These are phyloP conservation scores for Pituophis catenifer DNA, from an alignment of 2,113 vertebrate genomes.

Conservation along the genomic window DNA sequence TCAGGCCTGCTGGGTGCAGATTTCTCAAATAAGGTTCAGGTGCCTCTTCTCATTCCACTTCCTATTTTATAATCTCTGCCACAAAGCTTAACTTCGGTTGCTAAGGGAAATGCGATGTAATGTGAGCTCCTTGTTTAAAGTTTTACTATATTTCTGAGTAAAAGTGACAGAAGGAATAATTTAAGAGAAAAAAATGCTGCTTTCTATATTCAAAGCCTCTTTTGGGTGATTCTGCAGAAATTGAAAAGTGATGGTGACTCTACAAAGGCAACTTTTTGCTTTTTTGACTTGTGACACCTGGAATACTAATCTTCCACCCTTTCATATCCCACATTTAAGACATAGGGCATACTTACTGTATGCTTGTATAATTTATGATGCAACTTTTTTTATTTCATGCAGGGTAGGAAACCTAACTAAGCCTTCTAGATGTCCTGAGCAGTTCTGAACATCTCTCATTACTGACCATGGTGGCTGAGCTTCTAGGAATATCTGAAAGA, in stretches of 20 bases:
- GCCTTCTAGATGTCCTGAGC: background rate
- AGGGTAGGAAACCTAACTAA: background rate
- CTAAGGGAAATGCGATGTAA: background rate
- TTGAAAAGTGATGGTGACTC: background rate
- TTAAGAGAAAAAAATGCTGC: background rate
- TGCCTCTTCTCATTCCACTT: background rate
- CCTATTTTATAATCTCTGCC: fast-evolving
- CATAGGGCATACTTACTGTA: background rate
- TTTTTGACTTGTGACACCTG: background rate
- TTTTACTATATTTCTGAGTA: background rate
- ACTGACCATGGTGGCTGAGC: background rate
- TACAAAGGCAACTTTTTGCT: background rate
- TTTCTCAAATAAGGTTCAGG: background rate
- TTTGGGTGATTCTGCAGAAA: background rate
- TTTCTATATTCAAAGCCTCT: background rate
- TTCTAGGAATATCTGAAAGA: background rate
- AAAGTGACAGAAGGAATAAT: background rate
- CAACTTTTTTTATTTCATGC: too few species aligned
- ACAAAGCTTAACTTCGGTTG: background rate
- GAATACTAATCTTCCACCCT: background rate
- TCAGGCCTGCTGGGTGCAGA: background rate
- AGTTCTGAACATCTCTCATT: background rate
- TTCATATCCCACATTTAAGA: background rate
- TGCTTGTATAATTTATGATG: background rate
- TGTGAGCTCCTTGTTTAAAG: background rate